phyloP scores from a whole-genome alignment of 2,797 vertebrate genomes.

The Myotis vivesi region DNA sequence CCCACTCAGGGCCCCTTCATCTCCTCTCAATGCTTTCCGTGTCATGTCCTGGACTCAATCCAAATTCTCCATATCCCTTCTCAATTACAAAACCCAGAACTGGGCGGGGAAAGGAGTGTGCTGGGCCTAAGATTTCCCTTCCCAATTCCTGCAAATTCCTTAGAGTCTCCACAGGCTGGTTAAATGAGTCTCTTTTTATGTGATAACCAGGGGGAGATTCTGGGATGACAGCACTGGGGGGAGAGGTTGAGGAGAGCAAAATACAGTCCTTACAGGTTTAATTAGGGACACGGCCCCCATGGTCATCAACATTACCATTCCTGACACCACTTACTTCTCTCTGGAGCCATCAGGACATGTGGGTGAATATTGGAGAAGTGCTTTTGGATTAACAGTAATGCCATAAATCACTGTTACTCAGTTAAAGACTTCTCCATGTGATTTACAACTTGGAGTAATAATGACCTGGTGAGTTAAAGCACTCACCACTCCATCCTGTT shows the following conservation, averaged over 20 bases:
- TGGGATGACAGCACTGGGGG: not conserved
- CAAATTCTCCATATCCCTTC: conserved; percentile 20
- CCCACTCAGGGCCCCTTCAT: not conserved
- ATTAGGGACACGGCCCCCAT: not conserved
- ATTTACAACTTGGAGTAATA: conserved; percentile 59
- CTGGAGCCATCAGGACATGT: not conserved
- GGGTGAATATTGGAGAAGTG: not conserved
- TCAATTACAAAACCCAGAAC: conserved; percentile 54
- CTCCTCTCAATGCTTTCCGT: not conserved
- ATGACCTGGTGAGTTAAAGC: conserved; percentile 41
- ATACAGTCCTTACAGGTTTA: not conserved
- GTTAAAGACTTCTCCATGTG: conserved; percentile 48
- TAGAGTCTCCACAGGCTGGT: conserved; percentile 14
- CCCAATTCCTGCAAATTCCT: conserved; percentile 47
- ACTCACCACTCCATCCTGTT: conserved; percentile 20
- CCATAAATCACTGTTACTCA: conserved; percentile 39
- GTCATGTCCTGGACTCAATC: conserved; percentile 23
- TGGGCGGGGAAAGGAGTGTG: not conserved
- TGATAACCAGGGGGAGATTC: not conserved
- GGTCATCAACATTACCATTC: not conserved
- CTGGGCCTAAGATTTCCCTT: conserved; percentile 54
- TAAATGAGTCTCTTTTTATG: conserved; percentile 27
- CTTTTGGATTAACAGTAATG: not conserved
- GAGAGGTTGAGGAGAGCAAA: conserved; percentile 23
- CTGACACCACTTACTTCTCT: conserved; percentile 26